Percentiles rank a stretch among this genome's conserved stretches.
Conservation (phyloP, 2,797 vertebrate species). For the Thamnophis elegans region DNA sequence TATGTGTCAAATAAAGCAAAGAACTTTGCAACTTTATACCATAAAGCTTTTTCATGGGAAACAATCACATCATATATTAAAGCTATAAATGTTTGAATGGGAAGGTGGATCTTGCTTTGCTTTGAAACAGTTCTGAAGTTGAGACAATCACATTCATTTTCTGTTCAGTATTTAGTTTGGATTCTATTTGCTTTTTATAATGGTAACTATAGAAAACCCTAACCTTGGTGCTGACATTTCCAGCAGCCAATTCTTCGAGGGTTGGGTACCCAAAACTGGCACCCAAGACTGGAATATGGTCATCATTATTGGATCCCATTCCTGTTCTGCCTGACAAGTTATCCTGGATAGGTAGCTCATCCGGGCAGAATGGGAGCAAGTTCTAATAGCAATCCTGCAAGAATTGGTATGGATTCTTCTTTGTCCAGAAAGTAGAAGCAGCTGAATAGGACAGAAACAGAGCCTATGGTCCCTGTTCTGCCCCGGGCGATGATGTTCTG, state of each 20-base stretch:
- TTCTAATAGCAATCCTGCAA: not conserved
- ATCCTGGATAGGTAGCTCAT: not conserved
- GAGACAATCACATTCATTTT: not conserved
- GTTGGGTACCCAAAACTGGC: not conserved
- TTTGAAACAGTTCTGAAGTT: not conserved
- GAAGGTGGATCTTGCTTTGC: not conserved
- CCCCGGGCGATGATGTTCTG: too few relatives aligned
- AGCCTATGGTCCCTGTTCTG: not conserved
- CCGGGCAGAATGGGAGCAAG: not conserved
- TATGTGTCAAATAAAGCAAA: not conserved
- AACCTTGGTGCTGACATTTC: not conserved
- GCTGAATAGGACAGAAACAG: not conserved
- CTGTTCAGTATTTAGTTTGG: not conserved
- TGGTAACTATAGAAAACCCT: not conserved
- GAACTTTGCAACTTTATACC: not conserved
- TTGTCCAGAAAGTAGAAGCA: not conserved
- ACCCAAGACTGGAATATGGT: not conserved
- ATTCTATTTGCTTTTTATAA: not conserved
- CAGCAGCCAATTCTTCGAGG: not conserved
- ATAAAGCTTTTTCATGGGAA: not conserved
- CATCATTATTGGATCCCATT: not conserved
- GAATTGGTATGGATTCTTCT: not conserved
- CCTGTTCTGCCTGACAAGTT: not conserved
- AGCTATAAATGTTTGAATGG: not conserved
- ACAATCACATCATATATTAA: not conserved